These are phyloP conservation scores for Tragelaphus scriptus DNA, from an alignment of 2,113 vertebrate species.

Conservation along the genomic window DNA sequence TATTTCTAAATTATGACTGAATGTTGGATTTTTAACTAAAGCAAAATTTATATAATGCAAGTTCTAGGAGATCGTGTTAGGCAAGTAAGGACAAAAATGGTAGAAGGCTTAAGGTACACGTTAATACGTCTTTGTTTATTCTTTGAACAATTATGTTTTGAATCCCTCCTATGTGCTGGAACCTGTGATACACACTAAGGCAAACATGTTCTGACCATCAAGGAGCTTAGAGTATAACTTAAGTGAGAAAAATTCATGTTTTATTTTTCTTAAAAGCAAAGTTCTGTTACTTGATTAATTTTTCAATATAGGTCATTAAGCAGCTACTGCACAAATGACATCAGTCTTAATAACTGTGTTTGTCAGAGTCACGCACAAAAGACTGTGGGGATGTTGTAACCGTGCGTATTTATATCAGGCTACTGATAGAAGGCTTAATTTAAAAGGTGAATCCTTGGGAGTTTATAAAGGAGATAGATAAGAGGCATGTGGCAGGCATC, in stretches of 20 bases:
- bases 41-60: neutral
- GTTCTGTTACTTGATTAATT: neutral
- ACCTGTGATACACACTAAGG: neutral
- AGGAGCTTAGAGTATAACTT: neutral
- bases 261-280: neutral
- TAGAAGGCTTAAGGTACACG: neutral
- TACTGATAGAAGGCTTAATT: neutral
- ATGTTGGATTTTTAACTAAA: neutral
- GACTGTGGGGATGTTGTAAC: neutral
- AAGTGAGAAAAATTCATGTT: neutral
- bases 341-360: neutral
- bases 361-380: neutral
- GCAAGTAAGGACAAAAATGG: neutral
- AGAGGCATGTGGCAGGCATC: neutral
- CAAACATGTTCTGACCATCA: neutral
- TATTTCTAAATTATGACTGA: neutral
- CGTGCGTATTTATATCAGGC: neutral
- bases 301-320: neutral
- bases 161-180: no score
- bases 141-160: neutral
- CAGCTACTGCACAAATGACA: neutral
- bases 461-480: neutral
- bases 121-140: neutral
- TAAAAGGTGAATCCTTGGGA: neutral
- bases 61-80: neutral